Percentiles rank a stretch among this genome's conserved stretches.
These are phyloP conservation scores for Xyrichtys novacula DNA, from an alignment of 2,797 vertebrate genomes.

Conservation along the genomic window DNA sequence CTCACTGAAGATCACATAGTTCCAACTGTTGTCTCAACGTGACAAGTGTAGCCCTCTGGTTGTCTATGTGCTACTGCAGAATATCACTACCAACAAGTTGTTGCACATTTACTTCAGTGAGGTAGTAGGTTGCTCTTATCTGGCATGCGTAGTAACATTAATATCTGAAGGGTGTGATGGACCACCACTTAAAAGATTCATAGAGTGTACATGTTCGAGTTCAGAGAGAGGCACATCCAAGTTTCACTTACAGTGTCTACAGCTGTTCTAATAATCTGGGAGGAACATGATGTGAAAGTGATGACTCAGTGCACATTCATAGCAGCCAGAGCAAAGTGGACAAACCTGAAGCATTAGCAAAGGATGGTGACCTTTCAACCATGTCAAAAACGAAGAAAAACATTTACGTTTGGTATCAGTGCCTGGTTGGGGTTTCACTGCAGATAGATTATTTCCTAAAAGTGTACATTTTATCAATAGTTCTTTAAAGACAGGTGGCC, in stretches of 20 bases:
- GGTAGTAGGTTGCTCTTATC: neutral
- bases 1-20: too few relatives aligned
- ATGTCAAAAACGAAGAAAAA: too few relatives aligned
- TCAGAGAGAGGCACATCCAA: neutral
- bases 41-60: too few relatives aligned
- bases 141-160: neutral
- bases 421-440: too few relatives aligned
- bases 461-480: too few relatives aligned
- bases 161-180: neutral
- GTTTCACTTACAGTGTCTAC: neutral
- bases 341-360: neutral
- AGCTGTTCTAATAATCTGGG: conserved; percentile 2
- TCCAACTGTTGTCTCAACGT: too few relatives aligned
- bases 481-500: too few relatives aligned
- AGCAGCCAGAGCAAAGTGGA: neutral
- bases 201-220: neutral
- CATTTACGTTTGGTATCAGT: too few relatives aligned
- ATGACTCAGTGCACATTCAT: conserved; percentile 4
- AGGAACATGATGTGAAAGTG: conserved; percentile 50
- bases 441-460: too few relatives aligned
- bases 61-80: too few relatives aligned
- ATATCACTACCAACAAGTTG: neutral
- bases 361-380: neutral
- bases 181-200: neutral
- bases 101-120: neutral